These are phyloP conservation scores for Xenopus petersii DNA, from an alignment of 2,797 vertebrate species.

Conservation along the genomic window DNA sequence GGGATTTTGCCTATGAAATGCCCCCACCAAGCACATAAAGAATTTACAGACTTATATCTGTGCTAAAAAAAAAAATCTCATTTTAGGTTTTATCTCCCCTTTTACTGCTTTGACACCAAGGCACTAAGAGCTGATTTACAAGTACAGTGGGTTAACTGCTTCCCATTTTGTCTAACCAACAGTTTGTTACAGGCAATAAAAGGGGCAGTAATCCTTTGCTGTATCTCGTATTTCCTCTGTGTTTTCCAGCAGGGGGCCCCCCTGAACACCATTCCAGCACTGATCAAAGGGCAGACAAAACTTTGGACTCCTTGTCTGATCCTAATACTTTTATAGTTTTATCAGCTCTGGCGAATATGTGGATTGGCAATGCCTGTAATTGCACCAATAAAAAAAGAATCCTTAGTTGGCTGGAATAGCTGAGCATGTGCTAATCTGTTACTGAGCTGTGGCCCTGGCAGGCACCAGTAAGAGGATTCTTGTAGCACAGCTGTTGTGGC, in stretches of 20 bases:
- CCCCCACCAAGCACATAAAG: too few species aligned
- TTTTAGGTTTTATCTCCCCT: too few species aligned
- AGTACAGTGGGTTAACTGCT: too few species aligned
- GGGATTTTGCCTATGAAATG: too few species aligned
- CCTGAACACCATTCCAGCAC: background rate
- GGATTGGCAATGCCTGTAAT: slow-evolving; percentile 1
- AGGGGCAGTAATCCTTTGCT: background rate
- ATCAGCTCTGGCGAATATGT: background rate
- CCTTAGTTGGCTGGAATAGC: background rate
- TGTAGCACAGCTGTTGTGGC: slow-evolving; percentile 13
- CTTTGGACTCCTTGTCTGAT: background rate
- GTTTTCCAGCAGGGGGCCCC: slow-evolving; percentile 1
- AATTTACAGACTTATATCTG: too few species aligned
- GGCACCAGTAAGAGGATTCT: background rate
- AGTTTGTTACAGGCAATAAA: background rate
- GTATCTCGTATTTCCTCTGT: background rate
- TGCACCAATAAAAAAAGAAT: background rate
- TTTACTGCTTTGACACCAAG: background rate
- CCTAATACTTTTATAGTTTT: background rate
- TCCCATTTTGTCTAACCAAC: too few species aligned
- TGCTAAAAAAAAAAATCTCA: too few species aligned
- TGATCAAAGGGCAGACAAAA: background rate
- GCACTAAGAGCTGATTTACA: too few species aligned
- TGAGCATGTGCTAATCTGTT: background rate
- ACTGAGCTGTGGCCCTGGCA: background rate